Evolutionary conservation across 2,797 vertebrate genomes (phyloP).

Genomic region (Intellagama lesueurii): DNA sequence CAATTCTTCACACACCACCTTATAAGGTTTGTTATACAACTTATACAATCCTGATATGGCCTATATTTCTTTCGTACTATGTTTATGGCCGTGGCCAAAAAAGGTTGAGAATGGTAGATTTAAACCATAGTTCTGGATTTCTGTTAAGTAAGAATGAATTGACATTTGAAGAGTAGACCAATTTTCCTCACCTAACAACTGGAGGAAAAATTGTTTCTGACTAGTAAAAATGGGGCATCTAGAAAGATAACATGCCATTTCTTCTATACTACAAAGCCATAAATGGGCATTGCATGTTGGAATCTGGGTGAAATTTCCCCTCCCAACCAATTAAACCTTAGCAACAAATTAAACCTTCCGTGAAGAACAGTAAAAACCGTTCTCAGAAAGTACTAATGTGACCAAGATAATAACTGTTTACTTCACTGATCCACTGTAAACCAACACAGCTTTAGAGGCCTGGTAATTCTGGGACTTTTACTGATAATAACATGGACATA

Average conservation of each 20-base stretch:
- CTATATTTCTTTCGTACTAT: too few species aligned
- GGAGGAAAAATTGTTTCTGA: neutral
- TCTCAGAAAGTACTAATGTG: neutral
- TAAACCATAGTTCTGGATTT: neutral
- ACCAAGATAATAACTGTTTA: neutral
- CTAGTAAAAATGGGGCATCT: neutral
- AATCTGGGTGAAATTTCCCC: neutral
- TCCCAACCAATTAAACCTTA: neutral
- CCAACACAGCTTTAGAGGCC: neutral
- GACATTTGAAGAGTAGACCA: neutral
- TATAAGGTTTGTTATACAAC: too few species aligned
- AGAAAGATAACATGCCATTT: neutral
- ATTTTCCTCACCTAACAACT: neutral
- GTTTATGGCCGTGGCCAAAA: too few species aligned
- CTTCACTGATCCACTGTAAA: neutral
- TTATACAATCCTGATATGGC: too few species aligned
- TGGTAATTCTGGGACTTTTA: neutral
- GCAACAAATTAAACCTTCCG: neutral
- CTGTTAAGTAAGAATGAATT: neutral
- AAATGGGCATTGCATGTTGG: neutral
- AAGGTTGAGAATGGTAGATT: neutral
- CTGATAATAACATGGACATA: neutral
- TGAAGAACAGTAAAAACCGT: neutral
- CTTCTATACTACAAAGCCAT: neutral
- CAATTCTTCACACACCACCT: too few species aligned